A percentile compares a stretch with the other conserved stretches of the same genome.
phyloP scores from a whole-genome alignment of 2,113 vertebrate genomes.

The Ophthalmotilapia sp. region DNA sequence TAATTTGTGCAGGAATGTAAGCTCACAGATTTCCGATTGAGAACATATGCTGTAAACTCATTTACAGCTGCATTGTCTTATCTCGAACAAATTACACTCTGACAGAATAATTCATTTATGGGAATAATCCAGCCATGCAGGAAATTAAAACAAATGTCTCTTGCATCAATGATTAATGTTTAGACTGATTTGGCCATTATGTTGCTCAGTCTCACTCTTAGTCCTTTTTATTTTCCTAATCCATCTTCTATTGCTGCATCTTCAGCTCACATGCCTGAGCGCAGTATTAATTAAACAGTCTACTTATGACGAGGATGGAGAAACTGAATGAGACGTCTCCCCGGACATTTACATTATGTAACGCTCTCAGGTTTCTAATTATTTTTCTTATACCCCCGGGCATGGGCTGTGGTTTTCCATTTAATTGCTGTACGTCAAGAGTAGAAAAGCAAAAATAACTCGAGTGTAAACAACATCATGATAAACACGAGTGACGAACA shows the following conservation, averaged over 20 bases:
- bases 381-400: neutral
- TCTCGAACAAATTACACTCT: neutral
- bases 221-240: neutral
- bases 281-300: slow-evolving; percentile 22
- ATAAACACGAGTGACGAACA: neutral
- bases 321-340: neutral
- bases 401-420: neutral
- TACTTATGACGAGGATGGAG: slow-evolving; percentile 1
- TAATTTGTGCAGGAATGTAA: neutral
- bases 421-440: neutral
- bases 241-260: neutral
- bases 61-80: neutral
- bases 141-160: neutral
- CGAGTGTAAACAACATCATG: neutral
- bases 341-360: neutral
- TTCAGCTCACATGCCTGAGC: neutral
- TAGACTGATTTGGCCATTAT: neutral
- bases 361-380: neutral
- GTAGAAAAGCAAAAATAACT: neutral
- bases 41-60: neutral
- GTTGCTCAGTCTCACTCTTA: neutral
- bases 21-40: neutral
- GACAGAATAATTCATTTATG: neutral
- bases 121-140: neutral
- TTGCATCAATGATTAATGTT: neutral